Conservation (phyloP, 2,797 vertebrate genomes). For the Melanitta fusca region DNA sequence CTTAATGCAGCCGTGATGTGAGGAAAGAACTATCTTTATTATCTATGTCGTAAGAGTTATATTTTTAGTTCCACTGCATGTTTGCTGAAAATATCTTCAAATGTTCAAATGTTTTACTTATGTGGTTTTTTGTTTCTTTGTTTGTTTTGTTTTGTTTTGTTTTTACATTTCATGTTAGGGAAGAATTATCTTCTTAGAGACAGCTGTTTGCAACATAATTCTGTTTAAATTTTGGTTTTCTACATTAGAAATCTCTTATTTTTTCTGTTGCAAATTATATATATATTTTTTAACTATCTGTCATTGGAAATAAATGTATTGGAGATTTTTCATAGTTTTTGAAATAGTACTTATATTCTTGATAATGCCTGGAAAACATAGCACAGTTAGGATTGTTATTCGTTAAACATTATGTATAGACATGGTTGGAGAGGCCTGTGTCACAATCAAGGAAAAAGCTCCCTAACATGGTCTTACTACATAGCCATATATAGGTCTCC, state of each 20-base stretch:
- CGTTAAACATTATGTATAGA: background rate
- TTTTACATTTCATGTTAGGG: background rate
- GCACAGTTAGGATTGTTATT: background rate
- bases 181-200: background rate
- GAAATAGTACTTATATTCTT: background rate
- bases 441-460: background rate
- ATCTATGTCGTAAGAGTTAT: background rate
- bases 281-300: background rate
- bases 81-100: background rate
- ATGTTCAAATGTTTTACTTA: background rate
- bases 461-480: background rate
- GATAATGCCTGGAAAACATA: background rate
- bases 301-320: background rate
- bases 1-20: background rate
- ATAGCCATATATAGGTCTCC: fast-evolving
- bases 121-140: background rate
- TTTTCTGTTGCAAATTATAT: background rate
- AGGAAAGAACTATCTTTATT: background rate
- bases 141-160: too few relatives aligned
- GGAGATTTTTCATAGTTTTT: background rate
- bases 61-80: background rate
- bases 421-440: background rate
- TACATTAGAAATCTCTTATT: background rate
- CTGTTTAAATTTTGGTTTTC: background rate
- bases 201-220: background rate